Conservation (phyloP, 2,797 vertebrate species). For the Fratercula arctica region DNA sequence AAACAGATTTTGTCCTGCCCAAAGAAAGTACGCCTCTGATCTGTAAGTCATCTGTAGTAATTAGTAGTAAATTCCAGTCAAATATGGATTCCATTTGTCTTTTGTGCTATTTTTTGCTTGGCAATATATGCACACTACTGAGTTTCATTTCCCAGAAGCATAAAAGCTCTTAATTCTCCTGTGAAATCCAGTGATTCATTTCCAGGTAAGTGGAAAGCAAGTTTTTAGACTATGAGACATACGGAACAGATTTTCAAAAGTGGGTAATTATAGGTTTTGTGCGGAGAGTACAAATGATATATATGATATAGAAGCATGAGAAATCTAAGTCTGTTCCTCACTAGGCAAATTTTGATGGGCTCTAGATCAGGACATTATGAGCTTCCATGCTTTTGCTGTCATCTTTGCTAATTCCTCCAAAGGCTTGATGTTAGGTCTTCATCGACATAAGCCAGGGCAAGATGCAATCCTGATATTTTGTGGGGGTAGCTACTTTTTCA, state of each 20-base stretch:
- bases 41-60: slow-evolving; percentile 8
- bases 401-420: not conserved
- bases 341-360: not conserved
- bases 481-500: not conserved
- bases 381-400: not conserved
- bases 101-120: not conserved
- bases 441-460: not conserved
- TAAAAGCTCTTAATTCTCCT: not conserved
- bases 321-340: not conserved
- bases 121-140: not conserved
- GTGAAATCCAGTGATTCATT: slow-evolving; percentile 8
- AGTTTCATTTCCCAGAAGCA: slow-evolving; percentile 13
- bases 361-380: not conserved
- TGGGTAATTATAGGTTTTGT: not conserved
- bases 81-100: not conserved
- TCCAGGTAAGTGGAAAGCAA: slow-evolving; percentile 20
- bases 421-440: not conserved
- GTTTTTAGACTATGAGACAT: not conserved
- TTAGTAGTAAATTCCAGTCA: not conserved
- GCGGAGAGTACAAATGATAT: not conserved
- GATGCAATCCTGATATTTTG: not conserved
- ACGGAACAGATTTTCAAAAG: not conserved
- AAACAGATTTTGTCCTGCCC: not conserved
- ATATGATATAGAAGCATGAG: not conserved
- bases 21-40: not conserved